Base-by-base conservation (phyloP, 2,797 vertebrate genomes). In the Masticophis lateralis region DNA sequence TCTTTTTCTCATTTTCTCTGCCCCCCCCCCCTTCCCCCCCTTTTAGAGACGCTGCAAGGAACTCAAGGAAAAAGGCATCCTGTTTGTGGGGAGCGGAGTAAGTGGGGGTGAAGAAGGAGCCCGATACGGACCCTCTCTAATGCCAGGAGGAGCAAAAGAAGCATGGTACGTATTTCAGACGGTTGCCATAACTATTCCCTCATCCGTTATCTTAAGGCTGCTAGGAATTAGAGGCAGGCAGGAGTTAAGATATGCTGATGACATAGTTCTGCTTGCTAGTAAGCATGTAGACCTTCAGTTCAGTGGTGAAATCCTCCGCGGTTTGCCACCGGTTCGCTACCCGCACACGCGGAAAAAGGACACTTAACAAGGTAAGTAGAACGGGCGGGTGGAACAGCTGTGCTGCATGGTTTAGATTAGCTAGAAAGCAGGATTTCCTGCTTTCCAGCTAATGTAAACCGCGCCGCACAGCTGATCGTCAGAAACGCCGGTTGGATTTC, bases 51-150 rank as follows among this genome's bases (percentile, higher is more conserved):
- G 99, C 10, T 99, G 99, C 96, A 98, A 96, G 94, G 98, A 98
- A 32, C 97, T 99, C 55, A 98, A 97, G 94, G 98, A 98, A 94
- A 99, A 99, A 95, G 98, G 98, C 18, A 97, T 99, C 95, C 96
- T 99, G 90, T 99, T 99, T 96, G 99, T 99, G 0, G 99, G 99
- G 8, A 99, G 99, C 0, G 99, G 99, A 10, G 99, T 99, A 16
- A 99, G 99, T 13, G 99, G 99, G 2, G 99, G 99, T 83, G 99
- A 99, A 96, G 99, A 99, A 0, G 99, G 99, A 18, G 99, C 99
- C 14, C 98, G 99, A 3, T 98, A 99, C 0, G 99, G 99, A 86
- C 99, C 99, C 0, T 99, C 99, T 0, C 98, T 99, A 60, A 99
- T 99, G 99, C 99, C 99, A 0, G 99, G 99, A 69, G 99, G 99